Evolutionary conservation across 2,113 vertebrate species (phyloP), one percentile per base, ranked within the genome.

Genomic region (Eupsittula cactorum): DNA sequence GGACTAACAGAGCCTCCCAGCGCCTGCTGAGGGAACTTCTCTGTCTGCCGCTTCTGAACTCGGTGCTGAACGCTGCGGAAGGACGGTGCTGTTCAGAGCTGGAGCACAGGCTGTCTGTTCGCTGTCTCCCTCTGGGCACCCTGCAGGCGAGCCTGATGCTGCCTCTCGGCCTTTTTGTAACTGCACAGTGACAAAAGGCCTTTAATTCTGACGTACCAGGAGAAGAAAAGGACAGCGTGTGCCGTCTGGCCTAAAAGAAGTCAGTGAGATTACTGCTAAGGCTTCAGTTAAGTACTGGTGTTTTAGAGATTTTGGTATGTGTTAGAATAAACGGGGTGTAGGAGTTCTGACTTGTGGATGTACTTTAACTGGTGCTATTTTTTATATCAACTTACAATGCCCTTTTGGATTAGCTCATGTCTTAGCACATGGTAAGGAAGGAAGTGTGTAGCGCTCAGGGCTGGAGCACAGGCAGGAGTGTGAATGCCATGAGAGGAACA

Each of bases 121-220:
- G 1, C 31, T 33, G n/a, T 63, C 20, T 67, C 18, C n/a, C 42
- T 14, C 10, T 20, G 37, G 33, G 49, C 25, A 49, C 8, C 21
- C 16, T 24, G 37, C 50, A 18, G 67, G 52, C 0, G 3, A 78
- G 62, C 1, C 0, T 8, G 6, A 4, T 3, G 2, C 60, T n/a
- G 46, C 47, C 39, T 28, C 70, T 55, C 5, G 0, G 16, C 47
- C 39, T 50, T 35, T 9, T 11, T 2, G 3, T 6, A 23, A 35
- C 6, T 46, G 55, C 11, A 1, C 21, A 39, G 28, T 5, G 12
- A 19, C 7, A 65, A 80, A 67, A 35, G 47, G 14, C 33, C 57
- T 53, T 49, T 9, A 9, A 19, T 28, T 80, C 39, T 68, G 5
- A 7, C 7, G 1, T 2, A 14, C 35, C 27, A 9, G 60, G 28